Percentiles rank a stretch among this genome's conserved stretches.
Evolutionary conservation across 2,888 invertebrate species (phyloP).

Genomic region (Tenthredo amoena): DNA sequence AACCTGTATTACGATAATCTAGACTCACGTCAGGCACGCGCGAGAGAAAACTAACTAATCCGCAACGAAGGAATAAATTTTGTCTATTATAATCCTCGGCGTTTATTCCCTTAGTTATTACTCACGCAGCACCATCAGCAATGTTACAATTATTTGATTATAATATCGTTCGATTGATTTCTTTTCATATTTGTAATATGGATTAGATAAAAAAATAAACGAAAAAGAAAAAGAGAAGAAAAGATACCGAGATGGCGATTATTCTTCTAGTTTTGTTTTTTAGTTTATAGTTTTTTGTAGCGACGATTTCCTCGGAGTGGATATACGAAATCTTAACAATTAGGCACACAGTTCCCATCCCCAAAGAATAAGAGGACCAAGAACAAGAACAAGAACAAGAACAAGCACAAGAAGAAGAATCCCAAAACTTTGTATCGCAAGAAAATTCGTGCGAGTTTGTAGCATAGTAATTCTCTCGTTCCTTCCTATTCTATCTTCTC

Average conservation of each 20-base stretch:
- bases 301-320: too few species aligned
- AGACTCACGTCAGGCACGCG: not conserved
- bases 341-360: not conserved
- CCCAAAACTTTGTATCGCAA: not conserved
- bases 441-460: not conserved
- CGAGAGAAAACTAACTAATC: not conserved
- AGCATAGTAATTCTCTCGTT: not conserved
- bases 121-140: not conserved
- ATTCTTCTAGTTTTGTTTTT: not conserved
- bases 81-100: not conserved
- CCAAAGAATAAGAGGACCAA: not conserved
- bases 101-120: not conserved
- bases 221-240: too few species aligned
- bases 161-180: too few species aligned
- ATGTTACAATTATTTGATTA: not conserved
- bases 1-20: conserved; percentile 2
- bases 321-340: not conserved
- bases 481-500: not conserved
- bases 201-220: too few species aligned
- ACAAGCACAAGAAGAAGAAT: not conserved
- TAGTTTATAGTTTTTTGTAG: not conserved
- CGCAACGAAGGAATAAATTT: not conserved
- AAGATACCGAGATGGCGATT: not conserved
- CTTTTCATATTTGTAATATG: too few species aligned
- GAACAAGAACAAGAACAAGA: not conserved